phyloP scores from a whole-genome alignment of 2,113 vertebrate species.

The Lipophrys pholis region DNA sequence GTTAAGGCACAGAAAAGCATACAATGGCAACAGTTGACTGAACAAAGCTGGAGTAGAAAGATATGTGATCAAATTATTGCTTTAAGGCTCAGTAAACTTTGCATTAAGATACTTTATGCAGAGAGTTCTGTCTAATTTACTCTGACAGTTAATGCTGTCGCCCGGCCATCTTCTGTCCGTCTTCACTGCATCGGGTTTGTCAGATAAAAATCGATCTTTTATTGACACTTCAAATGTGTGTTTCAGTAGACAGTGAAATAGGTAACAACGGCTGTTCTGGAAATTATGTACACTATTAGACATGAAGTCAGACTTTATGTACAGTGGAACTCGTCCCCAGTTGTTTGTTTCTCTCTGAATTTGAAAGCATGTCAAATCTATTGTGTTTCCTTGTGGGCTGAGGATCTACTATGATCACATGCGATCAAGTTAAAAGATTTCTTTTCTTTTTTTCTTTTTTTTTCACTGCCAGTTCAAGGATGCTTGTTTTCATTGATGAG shows the following conservation, averaged over 20 bases:
- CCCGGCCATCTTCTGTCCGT: background rate
- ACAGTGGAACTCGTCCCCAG: slow-evolving; percentile 41
- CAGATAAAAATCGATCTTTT: slow-evolving; percentile 20
- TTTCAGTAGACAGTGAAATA: slow-evolving; percentile 51
- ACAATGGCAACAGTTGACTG: slow-evolving; percentile 58
- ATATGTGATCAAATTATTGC: slow-evolving; percentile 24
- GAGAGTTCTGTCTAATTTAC: slow-evolving; percentile 4
- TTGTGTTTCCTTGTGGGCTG: slow-evolving; percentile 34
- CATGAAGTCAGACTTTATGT: slow-evolving; percentile 54
- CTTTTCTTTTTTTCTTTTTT: slow-evolving; percentile 52
- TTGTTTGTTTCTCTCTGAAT: slow-evolving; percentile 60
- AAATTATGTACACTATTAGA: slow-evolving; percentile 67
- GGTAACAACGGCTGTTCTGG: slow-evolving; percentile 54
- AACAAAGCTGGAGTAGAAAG: slow-evolving; percentile 55
- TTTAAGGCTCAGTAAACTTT: slow-evolving; percentile 24
- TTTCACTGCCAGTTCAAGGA: slow-evolving; percentile 74
- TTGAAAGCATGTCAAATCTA: slow-evolving; percentile 35
- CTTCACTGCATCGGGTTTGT: slow-evolving; percentile 8
- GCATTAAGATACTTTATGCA: slow-evolving; percentile 9
- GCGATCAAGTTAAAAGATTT: slow-evolving; percentile 55
- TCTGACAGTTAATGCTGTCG: background rate
- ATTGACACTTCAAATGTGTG: slow-evolving; percentile 27
- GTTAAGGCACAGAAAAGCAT: slow-evolving; percentile 65
- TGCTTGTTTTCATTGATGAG: slow-evolving; percentile 81
- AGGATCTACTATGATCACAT: slow-evolving; percentile 16